A percentile compares a stretch with the other conserved stretches of the same genome.
These are phyloP conservation scores for Cydia amplana DNA, from an alignment of 1,140 invertebrate species.

Conservation along the genomic window DNA sequence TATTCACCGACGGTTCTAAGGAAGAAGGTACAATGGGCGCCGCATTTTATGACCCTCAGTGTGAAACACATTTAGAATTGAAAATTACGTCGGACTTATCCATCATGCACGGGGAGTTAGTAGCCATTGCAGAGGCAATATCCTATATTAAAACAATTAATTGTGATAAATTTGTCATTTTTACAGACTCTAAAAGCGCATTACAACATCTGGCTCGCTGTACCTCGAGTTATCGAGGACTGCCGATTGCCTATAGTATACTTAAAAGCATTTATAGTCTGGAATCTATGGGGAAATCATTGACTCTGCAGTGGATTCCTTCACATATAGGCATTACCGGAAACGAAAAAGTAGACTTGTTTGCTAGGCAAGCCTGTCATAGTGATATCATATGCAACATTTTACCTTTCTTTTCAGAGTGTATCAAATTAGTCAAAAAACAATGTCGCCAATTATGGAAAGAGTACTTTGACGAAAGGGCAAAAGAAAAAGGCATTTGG, in stretches of 20 bases:
- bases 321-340: background rate
- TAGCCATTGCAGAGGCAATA: background rate
- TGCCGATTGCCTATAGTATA: too few relatives aligned
- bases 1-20: background rate
- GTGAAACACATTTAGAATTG: background rate
- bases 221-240: too few relatives aligned
- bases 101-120: background rate
- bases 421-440: too few relatives aligned
- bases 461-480: too few relatives aligned
- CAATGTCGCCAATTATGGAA: too few relatives aligned
- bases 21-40: background rate
- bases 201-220: background rate
- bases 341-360: background rate
- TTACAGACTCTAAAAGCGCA: background rate
- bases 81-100: background rate
- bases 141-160: background rate
- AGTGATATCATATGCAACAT: background rate
- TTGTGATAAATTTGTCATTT: background rate
- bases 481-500: too few relatives aligned
- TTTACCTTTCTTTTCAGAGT: too few relatives aligned
- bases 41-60: background rate
- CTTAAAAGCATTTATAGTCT: too few relatives aligned
- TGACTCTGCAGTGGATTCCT: background rate
- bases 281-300: too few relatives aligned
- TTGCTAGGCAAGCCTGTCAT: background rate